Percentiles rank a stretch among this genome's conserved stretches.
These are phyloP conservation scores for Eupeodes latifasciatus DNA, from an alignment of 2,888 invertebrate genomes.

Conservation along the genomic window DNA sequence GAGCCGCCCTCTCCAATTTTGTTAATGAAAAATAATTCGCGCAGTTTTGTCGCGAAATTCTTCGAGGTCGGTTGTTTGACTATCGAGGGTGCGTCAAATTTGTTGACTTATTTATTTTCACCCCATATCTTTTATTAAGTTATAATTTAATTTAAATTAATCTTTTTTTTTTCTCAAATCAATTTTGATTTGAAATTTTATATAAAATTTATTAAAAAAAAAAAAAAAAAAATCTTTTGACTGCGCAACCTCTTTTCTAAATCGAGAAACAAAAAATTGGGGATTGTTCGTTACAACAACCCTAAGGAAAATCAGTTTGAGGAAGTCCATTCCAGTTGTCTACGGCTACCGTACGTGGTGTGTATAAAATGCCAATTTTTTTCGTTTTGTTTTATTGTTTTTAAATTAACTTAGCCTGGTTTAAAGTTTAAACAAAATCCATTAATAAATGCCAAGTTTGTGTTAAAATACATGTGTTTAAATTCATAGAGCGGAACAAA, in stretches of 20 bases:
- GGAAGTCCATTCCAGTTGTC: slow-evolving; percentile 57
- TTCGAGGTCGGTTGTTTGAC: slow-evolving; percentile 66
- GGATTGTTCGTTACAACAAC: slow-evolving; percentile 24
- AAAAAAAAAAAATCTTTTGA: slow-evolving; percentile 16
- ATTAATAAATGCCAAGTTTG: slow-evolving; percentile 23
- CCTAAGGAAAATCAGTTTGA: slow-evolving; percentile 37
- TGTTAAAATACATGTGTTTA: background rate
- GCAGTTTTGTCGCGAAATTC: slow-evolving; percentile 77
- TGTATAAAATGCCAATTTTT: slow-evolving; percentile 1
- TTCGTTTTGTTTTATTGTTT: background rate
- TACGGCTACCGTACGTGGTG: slow-evolving; percentile 14
- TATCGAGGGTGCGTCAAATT: slow-evolving; percentile 15
- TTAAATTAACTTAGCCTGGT: slow-evolving; percentile 4
- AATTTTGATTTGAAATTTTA: slow-evolving; percentile 21
- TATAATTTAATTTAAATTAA: slow-evolving; percentile 3
- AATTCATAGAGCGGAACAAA: slow-evolving; percentile 25
- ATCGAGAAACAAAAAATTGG: background rate
- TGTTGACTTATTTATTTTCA: slow-evolving; percentile 21
- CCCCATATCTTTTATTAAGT: slow-evolving; percentile 7
- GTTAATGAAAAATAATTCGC: slow-evolving; percentile 62
- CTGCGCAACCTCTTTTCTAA: slow-evolving; percentile 54
- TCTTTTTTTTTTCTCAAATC: background rate
- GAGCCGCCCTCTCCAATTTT: slow-evolving; percentile 47
- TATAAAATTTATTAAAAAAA: slow-evolving; percentile 13
- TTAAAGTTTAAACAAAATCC: background rate